Conservation (phyloP, 2,113 vertebrate species). For the Ictalurus furcatus region DNA sequence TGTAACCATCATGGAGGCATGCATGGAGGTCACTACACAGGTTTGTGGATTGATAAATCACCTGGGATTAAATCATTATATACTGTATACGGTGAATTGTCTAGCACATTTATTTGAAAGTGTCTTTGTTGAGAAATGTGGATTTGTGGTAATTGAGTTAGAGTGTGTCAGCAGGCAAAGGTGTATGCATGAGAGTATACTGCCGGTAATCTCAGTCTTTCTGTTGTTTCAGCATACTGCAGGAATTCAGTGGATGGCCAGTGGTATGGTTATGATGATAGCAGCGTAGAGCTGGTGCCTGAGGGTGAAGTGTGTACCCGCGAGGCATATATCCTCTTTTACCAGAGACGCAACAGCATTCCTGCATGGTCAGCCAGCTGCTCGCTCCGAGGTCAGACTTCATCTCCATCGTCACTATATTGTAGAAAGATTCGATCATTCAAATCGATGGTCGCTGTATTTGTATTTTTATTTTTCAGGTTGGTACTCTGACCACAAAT, state of each 20-base stretch:
- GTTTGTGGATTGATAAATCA: conserved; percentile 61
- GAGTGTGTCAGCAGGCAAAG: neutral
- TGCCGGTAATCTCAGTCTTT: neutral
- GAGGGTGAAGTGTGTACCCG: conserved; percentile 85
- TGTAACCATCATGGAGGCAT: conserved; percentile 97
- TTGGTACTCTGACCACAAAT: neutral
- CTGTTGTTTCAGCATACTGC: conserved; percentile 80
- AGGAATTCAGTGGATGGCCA: conserved; percentile 88
- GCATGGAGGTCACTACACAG: conserved; percentile 96
- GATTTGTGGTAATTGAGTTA: neutral
- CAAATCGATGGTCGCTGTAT: neutral
- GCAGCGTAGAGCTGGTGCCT: conserved; percentile 76
- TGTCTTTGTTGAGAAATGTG: neutral
- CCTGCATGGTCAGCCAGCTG: conserved; percentile 84
- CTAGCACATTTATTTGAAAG: neutral
- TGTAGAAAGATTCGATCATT: neutral
- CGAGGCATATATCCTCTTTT: conserved; percentile 94
- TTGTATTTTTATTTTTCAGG: neutral
- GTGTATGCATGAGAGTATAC: neutral
- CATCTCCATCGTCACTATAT: neutral
- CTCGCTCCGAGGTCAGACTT: conserved; percentile 78
- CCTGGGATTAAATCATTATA: neutral
- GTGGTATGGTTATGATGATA: conserved; percentile 95
- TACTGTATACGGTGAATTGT: neutral
- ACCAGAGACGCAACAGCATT: conserved; percentile 84